A percentile compares a stretch with the other conserved stretches of the same genome.
These are phyloP conservation scores for Cryptoblepharus egeriae DNA, from an alignment of 2,797 vertebrate genomes.

Conservation along the genomic window DNA sequence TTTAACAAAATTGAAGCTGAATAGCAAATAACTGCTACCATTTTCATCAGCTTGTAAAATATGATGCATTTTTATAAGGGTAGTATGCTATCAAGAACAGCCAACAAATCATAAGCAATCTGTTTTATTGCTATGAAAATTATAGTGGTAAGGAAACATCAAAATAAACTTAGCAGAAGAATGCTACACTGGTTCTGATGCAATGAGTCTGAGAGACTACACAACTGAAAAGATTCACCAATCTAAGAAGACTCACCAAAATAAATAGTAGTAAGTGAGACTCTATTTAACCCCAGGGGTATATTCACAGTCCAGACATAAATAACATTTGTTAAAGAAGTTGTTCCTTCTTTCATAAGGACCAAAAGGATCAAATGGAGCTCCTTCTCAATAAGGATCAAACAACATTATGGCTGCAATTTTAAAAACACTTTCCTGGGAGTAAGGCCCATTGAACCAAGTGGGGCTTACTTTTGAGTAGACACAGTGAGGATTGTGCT, in stretches of 20 bases:
- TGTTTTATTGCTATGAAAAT: conserved; percentile 24
- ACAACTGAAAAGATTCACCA: not conserved
- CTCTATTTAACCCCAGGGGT: not conserved
- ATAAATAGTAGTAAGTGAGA: not conserved
- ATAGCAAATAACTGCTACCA: conserved; percentile 18
- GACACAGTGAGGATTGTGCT: no score
- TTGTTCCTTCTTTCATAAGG: no score
- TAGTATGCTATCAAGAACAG: not conserved
- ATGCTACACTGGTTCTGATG: not conserved
- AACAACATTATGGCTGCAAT: no score
- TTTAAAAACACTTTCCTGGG: no score
- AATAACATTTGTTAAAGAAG: not conserved
- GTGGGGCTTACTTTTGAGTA: no score
- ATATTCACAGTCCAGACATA: not conserved
- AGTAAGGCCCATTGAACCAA: no score
- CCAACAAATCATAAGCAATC: conserved; percentile 21
- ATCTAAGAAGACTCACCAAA: not conserved
- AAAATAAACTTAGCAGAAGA: conserved; percentile 1
- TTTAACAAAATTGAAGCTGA: not conserved
- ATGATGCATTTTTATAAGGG: conserved; percentile 20
- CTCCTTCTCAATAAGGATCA: no score
- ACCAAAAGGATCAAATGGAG: no score
- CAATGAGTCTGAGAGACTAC: not conserved
- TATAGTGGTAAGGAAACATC: not conserved
- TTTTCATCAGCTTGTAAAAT: not conserved